Conservation (phyloP, 2,113 vertebrate species). For the Oncorhynchus tshawytscha region DNA sequence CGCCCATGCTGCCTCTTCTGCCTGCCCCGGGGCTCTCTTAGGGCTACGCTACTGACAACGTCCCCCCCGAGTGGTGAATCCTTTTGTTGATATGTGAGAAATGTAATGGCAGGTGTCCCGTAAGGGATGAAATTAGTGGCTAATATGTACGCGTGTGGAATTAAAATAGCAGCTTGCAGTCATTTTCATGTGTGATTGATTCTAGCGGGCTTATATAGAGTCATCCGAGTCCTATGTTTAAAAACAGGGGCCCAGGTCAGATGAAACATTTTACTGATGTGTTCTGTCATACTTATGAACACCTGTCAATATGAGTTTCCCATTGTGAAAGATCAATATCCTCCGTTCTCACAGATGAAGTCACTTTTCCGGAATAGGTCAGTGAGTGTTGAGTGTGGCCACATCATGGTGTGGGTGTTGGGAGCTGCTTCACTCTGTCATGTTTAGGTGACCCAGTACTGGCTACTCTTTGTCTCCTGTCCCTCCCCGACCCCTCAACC, state of each 20-base stretch:
- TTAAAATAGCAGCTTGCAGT: not conserved
- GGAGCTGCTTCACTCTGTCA: constrained; percentile 57
- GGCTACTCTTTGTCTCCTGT: constrained; percentile 61
- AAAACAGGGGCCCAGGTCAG: no score
- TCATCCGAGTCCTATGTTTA: no score
- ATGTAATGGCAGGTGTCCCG: not conserved
- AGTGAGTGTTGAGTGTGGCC: no score
- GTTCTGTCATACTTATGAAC: no score
- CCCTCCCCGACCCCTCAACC: constrained; percentile 44
- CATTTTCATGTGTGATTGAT: no score
- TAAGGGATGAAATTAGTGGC: not conserved
- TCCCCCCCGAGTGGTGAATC: not conserved
- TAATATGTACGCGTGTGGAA: not conserved
- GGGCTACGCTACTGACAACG: not conserved
- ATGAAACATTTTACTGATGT: no score
- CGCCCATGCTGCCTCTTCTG: constrained; percentile 7
- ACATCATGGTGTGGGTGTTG: not conserved
- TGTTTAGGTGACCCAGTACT: constrained; percentile 73
- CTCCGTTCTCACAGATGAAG: no score
- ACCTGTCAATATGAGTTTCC: no score
- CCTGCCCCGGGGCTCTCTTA: not conserved
- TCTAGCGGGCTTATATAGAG: no score
- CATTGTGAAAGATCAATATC: no score
- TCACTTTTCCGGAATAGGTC: no score
- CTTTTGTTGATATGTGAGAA: not conserved